These are phyloP conservation scores for Pseudopipra pipra DNA, from an alignment of 2,113 vertebrate species.

Conservation along the genomic window DNA sequence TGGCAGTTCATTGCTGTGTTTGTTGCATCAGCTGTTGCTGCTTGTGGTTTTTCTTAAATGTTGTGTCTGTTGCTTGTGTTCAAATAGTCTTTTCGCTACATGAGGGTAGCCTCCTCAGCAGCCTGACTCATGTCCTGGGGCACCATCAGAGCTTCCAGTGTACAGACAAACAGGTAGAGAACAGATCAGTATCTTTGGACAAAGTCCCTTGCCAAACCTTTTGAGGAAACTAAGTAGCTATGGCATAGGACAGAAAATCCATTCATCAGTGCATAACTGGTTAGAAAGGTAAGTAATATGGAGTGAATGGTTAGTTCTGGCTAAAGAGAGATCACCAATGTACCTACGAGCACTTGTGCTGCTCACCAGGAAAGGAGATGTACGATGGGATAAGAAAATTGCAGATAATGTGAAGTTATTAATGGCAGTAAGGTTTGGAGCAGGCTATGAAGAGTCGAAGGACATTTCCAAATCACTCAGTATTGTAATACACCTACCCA, in stretches of 20 bases:
- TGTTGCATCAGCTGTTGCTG: background rate
- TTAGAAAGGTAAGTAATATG: background rate
- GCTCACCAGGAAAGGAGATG: background rate
- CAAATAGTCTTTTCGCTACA: background rate
- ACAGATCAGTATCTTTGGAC: background rate
- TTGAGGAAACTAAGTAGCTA: background rate
- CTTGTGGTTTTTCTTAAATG: accelerated
- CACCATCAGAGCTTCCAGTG: background rate
- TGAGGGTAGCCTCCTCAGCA: background rate
- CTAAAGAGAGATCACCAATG: background rate
- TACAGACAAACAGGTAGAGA: background rate
- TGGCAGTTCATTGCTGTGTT: background rate
- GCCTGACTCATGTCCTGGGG: background rate
- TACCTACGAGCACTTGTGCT: background rate
- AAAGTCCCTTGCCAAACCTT: background rate
- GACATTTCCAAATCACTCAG: background rate
- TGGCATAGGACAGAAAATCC: background rate
- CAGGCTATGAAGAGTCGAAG: background rate
- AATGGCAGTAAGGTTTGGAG: background rate
- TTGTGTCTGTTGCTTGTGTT: background rate
- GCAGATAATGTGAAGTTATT: background rate
- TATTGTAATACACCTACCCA: background rate
- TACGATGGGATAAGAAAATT: background rate
- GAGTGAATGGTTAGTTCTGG: background rate
- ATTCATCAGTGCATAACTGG: too few species aligned